Evolutionary conservation across 2,113 vertebrate species (phyloP), one percentile per base, ranked within the genome.

Genomic region (Gobio gobio): DNA sequence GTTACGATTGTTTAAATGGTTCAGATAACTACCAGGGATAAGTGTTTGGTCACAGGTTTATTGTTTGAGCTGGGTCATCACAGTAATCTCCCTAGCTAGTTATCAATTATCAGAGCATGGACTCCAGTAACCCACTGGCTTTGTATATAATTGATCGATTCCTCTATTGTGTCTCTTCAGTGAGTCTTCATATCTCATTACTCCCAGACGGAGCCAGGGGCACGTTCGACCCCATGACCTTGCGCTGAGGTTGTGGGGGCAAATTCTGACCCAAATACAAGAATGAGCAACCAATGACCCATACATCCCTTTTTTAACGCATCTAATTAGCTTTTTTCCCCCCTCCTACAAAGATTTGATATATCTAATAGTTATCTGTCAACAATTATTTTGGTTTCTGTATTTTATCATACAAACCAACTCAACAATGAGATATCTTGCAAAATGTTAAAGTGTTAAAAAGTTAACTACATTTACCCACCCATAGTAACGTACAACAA

Each of bases 151-250:
- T 33, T 36, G 83, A 77, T 63, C 63, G 29, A 68, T 51, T 76
- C 20, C 29, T 54, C 33, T 78, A 29, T 75, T 79, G 49, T 66
- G 56, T 40, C 49, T 26, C 84, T 79, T 83, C 51, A 80, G 63
- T 33, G 54, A 49, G 29, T 56, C 78, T 85, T 83, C 75, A 81
- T 73, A 26, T 68, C 47, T 84, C 77, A 85, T 68, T 87, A 85
- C 56, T 6, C 58, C 24, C 77, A 84, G 68, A 76, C 77, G 47
- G 43, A 66, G 4, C 13, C 4, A 24, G 26, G 36, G 74, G 86
- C 64, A 87, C 20, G 9, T 73, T 51, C 26, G 26, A 66, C 85
- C 78, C 45, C 36, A 12, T 83, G 73, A 75, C 80, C 80, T 36
- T 77, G 54, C 2, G 2, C 43, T 78, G 51, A 47, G 10, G 26